Percentiles rank a stretch among this genome's conserved stretches.
These are phyloP conservation scores for Nothocercus julius DNA, from an alignment of 2,113 vertebrate species.

Conservation along the genomic window DNA sequence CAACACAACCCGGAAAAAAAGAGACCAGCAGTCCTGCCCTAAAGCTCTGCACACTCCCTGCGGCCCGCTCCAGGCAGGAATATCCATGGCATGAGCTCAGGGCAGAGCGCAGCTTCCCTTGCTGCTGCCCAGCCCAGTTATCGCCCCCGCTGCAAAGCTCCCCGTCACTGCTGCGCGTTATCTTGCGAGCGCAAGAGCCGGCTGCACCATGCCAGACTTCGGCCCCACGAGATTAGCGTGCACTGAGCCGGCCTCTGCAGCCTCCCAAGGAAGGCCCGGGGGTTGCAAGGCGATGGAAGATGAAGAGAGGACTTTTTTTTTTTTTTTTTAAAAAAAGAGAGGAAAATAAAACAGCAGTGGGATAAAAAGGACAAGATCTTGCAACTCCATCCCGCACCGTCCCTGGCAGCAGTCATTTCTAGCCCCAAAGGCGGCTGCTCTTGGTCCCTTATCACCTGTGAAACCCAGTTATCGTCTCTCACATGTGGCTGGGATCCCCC, in stretches of 20 bases:
- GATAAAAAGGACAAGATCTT: neutral
- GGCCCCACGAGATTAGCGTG: neutral
- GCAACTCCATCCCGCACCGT: neutral
- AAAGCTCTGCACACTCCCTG: neutral
- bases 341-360: neutral
- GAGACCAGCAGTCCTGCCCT: neutral
- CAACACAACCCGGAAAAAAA: neutral
- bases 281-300: neutral
- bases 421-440: constrained; percentile 23
- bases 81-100: rapidly evolving
- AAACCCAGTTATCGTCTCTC: neutral
- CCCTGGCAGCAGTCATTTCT: neutral
- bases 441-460: neutral
- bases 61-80: neutral
- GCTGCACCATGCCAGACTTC: neutral
- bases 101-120: neutral
- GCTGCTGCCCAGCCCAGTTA: neutral
- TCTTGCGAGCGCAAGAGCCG: neutral
- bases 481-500: neutral
- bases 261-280: neutral
- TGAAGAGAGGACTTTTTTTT: neutral
- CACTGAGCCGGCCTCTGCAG: neutral
- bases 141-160: rapidly evolving
- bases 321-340: neutral
- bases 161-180: rapidly evolving